Percentiles rank a stretch among this genome's conserved stretches.
Conservation (phyloP, 2,113 vertebrate genomes). For the Raja brachyura region DNA sequence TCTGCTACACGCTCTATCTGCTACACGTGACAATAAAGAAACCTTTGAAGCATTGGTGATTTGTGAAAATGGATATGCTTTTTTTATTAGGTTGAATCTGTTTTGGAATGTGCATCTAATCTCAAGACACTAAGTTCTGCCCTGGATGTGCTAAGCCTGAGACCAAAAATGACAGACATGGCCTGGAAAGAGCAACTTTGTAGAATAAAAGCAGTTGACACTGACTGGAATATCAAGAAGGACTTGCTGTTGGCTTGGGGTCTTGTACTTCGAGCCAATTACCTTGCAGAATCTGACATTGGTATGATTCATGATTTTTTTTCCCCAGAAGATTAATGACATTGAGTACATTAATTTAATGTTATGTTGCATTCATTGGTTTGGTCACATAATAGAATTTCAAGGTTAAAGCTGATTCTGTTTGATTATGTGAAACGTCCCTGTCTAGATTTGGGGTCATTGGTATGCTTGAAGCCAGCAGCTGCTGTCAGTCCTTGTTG, state of each 20-base stretch:
- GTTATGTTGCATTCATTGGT: not conserved
- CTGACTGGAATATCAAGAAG: slow-evolving; percentile 66
- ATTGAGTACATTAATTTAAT: not conserved
- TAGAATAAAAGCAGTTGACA: slow-evolving; percentile 62
- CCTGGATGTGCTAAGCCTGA: slow-evolving; percentile 60
- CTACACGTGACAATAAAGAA: too few species aligned
- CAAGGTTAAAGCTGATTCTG: not conserved
- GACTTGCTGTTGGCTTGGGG: slow-evolving; percentile 71
- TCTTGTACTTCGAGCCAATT: slow-evolving; percentile 72
- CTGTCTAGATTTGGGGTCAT: not conserved
- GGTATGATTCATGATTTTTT: slow-evolving; percentile 54
- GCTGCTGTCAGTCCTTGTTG: not conserved
- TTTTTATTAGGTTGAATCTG: slow-evolving; percentile 62
- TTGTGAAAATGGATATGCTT: not conserved
- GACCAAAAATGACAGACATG: slow-evolving; percentile 50
- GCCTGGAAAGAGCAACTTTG: slow-evolving; percentile 57
- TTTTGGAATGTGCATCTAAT: slow-evolving; percentile 68
- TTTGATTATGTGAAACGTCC: not conserved
- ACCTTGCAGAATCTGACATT: slow-evolving; percentile 64
- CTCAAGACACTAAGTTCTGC: slow-evolving; percentile 63
- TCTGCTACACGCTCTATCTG: too few species aligned
- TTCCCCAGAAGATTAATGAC: not conserved
- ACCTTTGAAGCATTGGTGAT: not conserved
- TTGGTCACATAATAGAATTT: too few species aligned
- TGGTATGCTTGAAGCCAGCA: not conserved